Conservation (phyloP, 2,888 invertebrate species). For the Apotomis capreana region DNA sequence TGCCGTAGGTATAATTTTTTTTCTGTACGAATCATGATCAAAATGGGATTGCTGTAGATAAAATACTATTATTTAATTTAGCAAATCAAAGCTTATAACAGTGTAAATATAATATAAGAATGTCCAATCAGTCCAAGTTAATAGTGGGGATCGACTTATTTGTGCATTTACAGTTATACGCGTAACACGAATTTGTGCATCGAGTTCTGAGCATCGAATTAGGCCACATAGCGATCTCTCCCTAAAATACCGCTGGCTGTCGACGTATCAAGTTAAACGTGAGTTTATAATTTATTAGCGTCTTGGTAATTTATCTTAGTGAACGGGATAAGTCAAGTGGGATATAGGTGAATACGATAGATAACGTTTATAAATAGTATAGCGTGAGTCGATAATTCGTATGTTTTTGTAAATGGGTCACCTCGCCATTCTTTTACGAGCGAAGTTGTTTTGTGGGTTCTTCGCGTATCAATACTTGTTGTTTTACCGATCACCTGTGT, state of each 20-base stretch:
- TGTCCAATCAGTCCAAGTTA: slow-evolving; percentile 51
- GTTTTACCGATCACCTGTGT: slow-evolving; percentile 38
- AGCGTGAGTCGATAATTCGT: slow-evolving; percentile 77
- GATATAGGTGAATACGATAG: slow-evolving; percentile 58
- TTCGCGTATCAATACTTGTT: slow-evolving; percentile 49
- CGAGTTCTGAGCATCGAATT: slow-evolving; percentile 82
- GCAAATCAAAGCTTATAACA: slow-evolving; percentile 23
- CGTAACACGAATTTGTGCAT: slow-evolving; percentile 84
- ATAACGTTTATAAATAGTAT: slow-evolving; percentile 68
- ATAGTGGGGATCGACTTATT: slow-evolving; percentile 66
- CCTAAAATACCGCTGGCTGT: slow-evolving; percentile 84
- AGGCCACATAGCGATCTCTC: slow-evolving; percentile 85
- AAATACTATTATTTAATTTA: slow-evolving; percentile 35
- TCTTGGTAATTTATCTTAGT: slow-evolving; percentile 51
- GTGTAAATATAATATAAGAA: slow-evolving; percentile 45
- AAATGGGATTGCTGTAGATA: slow-evolving; percentile 43
- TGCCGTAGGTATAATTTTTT: slow-evolving; percentile 41
- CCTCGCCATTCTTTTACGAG: slow-evolving; percentile 80
- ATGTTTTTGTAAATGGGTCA: slow-evolving; percentile 83
- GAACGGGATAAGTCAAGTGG: slow-evolving; percentile 48
- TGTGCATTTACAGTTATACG: slow-evolving; percentile 82
- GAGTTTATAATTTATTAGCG: slow-evolving; percentile 70
- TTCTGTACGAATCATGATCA: slow-evolving; percentile 40
- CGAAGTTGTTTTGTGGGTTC: slow-evolving; percentile 68
- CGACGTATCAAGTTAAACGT: slow-evolving; percentile 82